These are phyloP conservation scores for Clupea harengus DNA, from an alignment of 2,113 vertebrate genomes.

Conservation along the genomic window DNA sequence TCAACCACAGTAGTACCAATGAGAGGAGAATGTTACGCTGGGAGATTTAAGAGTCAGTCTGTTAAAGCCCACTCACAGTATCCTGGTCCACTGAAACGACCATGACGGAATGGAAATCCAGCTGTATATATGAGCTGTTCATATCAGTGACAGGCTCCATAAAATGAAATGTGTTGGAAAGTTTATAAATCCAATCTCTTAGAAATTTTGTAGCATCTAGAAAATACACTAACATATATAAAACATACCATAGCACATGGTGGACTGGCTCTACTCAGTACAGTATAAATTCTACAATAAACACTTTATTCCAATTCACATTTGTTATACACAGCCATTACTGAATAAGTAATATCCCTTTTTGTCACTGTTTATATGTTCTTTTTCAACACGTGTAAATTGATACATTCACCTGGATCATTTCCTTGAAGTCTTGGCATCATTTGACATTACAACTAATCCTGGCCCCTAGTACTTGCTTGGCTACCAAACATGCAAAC, in stretches of 20 bases:
- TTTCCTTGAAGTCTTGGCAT: neutral
- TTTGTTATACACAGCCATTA: too few relatives aligned
- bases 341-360: too few relatives aligned
- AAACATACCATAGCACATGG: too few relatives aligned
- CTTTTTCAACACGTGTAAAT: neutral
- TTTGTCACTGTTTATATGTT: neutral
- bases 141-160: neutral
- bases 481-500: neutral
- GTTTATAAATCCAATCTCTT: neutral
- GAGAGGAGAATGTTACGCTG: slow-evolving; percentile 54
- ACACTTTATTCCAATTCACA: too few relatives aligned
- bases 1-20: slow-evolving; percentile 48
- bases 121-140: neutral
- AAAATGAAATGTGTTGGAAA: too few relatives aligned
- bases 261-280: too few relatives aligned
- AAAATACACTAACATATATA: too few relatives aligned
- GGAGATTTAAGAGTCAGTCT: slow-evolving; percentile 29
- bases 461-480: neutral
- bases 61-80: neutral
- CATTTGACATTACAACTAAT: neutral
- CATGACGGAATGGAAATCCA: neutral
- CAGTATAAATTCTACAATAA: too few relatives aligned
- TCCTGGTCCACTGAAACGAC: neutral
- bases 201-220: neutral
- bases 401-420: neutral